phyloP scores from a whole-genome alignment of 2,888 invertebrate species.

The Argyresthia albistria region DNA sequence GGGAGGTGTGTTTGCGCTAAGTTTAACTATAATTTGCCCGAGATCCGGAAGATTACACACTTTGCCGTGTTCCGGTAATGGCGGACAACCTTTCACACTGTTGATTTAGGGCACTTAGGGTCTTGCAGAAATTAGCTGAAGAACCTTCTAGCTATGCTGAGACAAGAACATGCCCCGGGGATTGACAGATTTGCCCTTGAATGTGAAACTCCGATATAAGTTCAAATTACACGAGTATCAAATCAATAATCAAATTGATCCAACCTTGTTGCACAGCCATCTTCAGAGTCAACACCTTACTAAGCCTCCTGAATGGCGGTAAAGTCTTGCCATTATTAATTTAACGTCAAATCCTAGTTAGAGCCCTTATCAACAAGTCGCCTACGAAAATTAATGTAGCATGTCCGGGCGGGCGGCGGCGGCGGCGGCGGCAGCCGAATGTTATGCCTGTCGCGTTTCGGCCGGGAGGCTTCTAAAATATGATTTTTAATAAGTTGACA shows the following conservation, averaged over 20 bases:
- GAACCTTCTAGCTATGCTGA: neutral
- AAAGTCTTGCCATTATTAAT: conserved; percentile 19
- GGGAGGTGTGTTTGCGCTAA: conserved; percentile 40
- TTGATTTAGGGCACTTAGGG: conserved; percentile 68
- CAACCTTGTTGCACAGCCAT: no score
- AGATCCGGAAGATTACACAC: conserved; percentile 61
- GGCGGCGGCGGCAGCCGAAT: conserved; percentile 13
- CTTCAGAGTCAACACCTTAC: neutral
- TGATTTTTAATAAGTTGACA: conserved; percentile 73
- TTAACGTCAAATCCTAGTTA: conserved; percentile 25
- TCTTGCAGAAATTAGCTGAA: conserved; percentile 43
- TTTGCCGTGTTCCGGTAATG: conserved; percentile 36
- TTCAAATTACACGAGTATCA: no score
- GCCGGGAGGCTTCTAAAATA: conserved; percentile 55
- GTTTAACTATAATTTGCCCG: conserved; percentile 58
- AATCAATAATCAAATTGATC: no score
- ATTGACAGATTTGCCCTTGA: no score
- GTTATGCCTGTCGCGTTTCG: conserved; percentile 39
- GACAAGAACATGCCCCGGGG: no score
- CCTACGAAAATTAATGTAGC: conserved; percentile 34
- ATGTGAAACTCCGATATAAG: no score
- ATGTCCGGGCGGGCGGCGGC: conserved; percentile 7
- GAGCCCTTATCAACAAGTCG: conserved; percentile 33
- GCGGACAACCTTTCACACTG: conserved; percentile 30
- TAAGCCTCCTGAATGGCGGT: neutral